Percentiles rank a stretch among this genome's conserved stretches.
Conservation (phyloP, 1,140 invertebrate genomes). For the Brachionus rotundiformis region DNA sequence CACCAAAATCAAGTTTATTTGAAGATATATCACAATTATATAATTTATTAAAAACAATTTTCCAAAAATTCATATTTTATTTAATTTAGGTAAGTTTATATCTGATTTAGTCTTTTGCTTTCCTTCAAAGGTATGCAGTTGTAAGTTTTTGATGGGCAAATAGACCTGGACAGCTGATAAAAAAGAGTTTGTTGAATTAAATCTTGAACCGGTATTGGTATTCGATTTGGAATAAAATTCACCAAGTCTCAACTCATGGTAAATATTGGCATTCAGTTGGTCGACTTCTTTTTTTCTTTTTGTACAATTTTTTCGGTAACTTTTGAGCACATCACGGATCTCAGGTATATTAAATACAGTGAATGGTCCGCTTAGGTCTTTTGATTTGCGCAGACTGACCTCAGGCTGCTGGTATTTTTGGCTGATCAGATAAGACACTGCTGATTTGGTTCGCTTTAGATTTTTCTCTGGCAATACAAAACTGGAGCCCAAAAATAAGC, state of each 20-base stretch:
- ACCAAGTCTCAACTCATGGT: neutral
- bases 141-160: neutral
- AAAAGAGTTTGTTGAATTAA: neutral
- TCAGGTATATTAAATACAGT: constrained; percentile 37
- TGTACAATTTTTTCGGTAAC: neutral
- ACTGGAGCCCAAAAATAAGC: neutral
- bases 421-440: neutral
- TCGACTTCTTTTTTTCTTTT: constrained; percentile 5
- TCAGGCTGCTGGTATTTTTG: constrained; percentile 19
- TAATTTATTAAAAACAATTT: neutral
- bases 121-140: neutral
- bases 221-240: constrained; percentile 17
- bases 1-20: too few species aligned
- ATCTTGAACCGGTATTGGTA: neutral
- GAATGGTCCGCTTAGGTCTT: constrained; percentile 12
- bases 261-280: neutral
- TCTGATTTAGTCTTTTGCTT: neutral
- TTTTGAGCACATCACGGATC: neutral
- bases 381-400: constrained; percentile 1
- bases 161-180: neutral
- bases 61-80: neutral
- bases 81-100: neutral
- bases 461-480: neutral
- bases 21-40: neutral
- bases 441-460: neutral